Percentiles rank a stretch among this genome's conserved stretches.
phyloP scores from a whole-genome alignment of 2,113 vertebrate species.

The Carlito syrichta region DNA sequence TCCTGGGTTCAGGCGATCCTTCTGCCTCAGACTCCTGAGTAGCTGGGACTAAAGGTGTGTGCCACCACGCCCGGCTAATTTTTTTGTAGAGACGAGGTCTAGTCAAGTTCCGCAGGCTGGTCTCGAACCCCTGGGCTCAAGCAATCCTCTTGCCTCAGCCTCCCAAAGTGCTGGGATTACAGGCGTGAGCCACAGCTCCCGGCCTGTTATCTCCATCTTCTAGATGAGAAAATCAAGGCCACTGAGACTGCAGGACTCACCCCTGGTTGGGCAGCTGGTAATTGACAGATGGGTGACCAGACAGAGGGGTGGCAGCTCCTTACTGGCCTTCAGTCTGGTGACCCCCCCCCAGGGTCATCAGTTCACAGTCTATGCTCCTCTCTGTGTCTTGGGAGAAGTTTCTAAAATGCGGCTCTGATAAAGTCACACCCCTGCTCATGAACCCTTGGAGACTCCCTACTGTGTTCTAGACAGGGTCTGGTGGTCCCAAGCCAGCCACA shows the following conservation, averaged over 20 bases:
- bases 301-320: neutral
- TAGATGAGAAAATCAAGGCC: neutral
- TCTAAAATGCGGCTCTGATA: neutral
- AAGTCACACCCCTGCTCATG: neutral
- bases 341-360: neutral
- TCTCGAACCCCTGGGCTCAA: neutral
- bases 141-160: neutral
- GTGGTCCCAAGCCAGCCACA: neutral
- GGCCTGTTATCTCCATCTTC: neutral
- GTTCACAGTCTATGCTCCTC: neutral
- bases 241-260: neutral
- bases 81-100: neutral
- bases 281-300: neutral
- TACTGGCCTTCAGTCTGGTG: neutral
- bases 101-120: neutral
- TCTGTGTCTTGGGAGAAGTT: neutral
- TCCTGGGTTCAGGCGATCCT: neutral
- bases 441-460: neutral
- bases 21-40: neutral
- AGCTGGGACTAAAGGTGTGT: neutral
- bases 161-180: neutral
- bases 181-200: neutral
- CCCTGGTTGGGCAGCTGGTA: neutral
- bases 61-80: neutral
- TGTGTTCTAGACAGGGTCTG: neutral